Conservation (phyloP, 2,888 invertebrate genomes). For the Oscheius sp. region DNA sequence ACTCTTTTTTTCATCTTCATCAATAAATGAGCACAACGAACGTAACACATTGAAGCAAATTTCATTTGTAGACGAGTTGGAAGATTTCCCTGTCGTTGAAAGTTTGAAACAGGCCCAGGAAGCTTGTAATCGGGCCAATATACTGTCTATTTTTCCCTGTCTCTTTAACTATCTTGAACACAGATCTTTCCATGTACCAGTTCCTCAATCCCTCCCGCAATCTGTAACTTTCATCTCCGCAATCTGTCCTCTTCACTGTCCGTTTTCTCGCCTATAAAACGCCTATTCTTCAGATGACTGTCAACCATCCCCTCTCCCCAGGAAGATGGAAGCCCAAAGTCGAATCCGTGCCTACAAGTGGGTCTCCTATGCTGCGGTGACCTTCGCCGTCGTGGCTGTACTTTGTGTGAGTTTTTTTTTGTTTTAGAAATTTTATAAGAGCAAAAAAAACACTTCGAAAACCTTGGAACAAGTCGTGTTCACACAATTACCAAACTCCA, state of each 20-base stretch:
- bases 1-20: too few species aligned
- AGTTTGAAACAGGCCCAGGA: too few species aligned
- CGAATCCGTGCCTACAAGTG: slow-evolving; percentile 32
- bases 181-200: too few species aligned
- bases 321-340: slow-evolving; percentile 25
- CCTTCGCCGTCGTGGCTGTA: slow-evolving; percentile 31
- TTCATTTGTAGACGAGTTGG: too few species aligned
- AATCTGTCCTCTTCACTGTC: background rate
- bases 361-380: slow-evolving; percentile 35
- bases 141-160: too few species aligned
- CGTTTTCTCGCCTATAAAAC: background rate
- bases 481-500: background rate
- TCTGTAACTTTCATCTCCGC: slow-evolving; percentile 19
- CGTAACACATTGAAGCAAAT: too few species aligned
- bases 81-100: too few species aligned
- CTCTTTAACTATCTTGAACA: too few species aligned
- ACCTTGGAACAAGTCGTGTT: background rate
- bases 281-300: background rate
- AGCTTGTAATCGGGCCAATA: too few species aligned
- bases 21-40: too few species aligned
- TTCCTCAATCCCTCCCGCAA: too few species aligned
- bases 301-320: background rate
- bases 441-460: background rate
- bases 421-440: background rate
- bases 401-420: slow-evolving; percentile 20